phyloP scores from a whole-genome alignment of 2,113 vertebrate genomes.

The Aegotheles bennettii region DNA sequence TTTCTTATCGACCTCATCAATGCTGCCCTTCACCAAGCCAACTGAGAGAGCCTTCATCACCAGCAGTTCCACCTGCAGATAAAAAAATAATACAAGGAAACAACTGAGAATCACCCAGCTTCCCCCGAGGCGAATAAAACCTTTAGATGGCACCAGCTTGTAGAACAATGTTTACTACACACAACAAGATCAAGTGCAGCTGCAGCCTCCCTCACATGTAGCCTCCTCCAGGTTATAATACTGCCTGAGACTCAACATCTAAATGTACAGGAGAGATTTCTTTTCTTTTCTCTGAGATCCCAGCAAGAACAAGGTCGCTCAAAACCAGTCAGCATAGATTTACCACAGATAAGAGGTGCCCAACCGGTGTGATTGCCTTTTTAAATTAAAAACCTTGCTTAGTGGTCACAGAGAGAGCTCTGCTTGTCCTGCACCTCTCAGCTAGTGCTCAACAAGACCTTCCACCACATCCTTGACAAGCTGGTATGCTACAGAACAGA shows the following conservation, averaged over 20 bases:
- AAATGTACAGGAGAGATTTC: not conserved
- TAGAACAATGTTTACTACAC: not conserved
- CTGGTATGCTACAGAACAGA: not conserved
- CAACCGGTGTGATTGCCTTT: accelerated
- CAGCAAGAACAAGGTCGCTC: not conserved
- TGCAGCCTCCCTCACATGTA: not conserved
- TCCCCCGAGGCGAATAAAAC: accelerated
- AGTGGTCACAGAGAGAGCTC: not conserved
- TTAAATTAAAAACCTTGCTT: no score
- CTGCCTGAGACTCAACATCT: accelerated
- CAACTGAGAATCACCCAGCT: accelerated
- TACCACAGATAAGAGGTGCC: not conserved
- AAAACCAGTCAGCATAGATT: not conserved
- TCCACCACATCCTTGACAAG: not conserved
- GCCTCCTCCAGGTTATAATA: not conserved
- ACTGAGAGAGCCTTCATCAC: slow-evolving; percentile 98
- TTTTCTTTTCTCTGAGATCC: not conserved
- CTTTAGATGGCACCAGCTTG: accelerated
- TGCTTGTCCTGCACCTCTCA: not conserved
- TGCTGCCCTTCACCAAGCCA: slow-evolving; percentile 92
- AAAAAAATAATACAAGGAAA: not conserved
- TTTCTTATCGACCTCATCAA: slow-evolving; percentile 93
- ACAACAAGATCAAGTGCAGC: not conserved
- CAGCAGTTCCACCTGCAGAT: slow-evolving; percentile 89
- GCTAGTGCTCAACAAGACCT: no score